Evolutionary conservation across 2,888 invertebrate genomes (phyloP), one percentile per base, ranked within the genome.

Genomic region (Idaea aversata): DNA sequence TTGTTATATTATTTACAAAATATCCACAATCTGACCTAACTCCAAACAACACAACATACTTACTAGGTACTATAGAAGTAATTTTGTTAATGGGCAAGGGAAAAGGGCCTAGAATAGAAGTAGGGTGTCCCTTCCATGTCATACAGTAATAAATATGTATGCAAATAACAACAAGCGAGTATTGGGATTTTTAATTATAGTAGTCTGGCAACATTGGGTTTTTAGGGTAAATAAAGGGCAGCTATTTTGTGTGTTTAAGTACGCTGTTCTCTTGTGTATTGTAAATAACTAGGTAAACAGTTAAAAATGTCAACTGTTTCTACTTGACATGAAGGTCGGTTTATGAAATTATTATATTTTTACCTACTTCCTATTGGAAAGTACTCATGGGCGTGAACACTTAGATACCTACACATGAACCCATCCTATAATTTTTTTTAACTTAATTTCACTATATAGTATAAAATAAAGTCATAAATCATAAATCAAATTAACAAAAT

Each of bases 131-230:
- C 10, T 47, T 47, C 36, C 47, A 70, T 74, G 74, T 70, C 71
- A 68, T 15, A 62, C 62, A 59, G 74, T 71, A 72, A 71, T 74
- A 72, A 68, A 66, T 70, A 67, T 66, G 67, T 70, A 74, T 74
- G 73, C 67, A 74, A 74, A 74, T 72, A 72, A 65, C 65, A 65
- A 65, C 68, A 70, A 59, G 5, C 61, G 62, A 69, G 73, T 70
- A 69, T 47, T 47, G 47, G 47, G 47, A 47, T 47, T 47, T 47
- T 47, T 47, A 47, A 47, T 47, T 47, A 47, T 47, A 47, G 47
- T 47, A 10, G 47, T 47, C 7, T 13, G 47, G 47, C 47, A 47
- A 47, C 47, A 47, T 47, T 47, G 47, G 47, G 47, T 47, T 47
- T 47, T 47, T 47, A 47, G 47, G 47, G 47, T 47, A 47, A 47